Conservation (phyloP, 2,888 invertebrate species). For the Hirtodrosophila duncani region DNA sequence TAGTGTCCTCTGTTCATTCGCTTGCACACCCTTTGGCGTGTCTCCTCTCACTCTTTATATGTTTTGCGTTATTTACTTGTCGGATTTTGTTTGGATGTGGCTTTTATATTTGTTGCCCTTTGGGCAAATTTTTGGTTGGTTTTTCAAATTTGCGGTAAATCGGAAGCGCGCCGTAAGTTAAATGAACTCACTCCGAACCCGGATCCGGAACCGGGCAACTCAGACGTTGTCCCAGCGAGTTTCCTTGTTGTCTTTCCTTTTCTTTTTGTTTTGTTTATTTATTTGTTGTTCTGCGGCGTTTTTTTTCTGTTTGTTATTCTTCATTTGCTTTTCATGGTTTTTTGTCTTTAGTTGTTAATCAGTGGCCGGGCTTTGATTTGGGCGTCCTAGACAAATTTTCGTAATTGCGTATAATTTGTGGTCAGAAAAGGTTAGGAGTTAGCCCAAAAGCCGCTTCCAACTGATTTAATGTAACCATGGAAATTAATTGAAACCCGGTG, state of each 20-base stretch:
- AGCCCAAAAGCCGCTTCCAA: slow-evolving; percentile 11
- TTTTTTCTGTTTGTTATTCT: slow-evolving; percentile 25
- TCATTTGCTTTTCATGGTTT: slow-evolving; percentile 31
- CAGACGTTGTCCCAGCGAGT: slow-evolving; percentile 29
- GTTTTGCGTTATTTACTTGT: slow-evolving; percentile 50
- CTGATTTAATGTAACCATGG: neutral
- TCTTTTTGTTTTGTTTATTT: slow-evolving; percentile 55
- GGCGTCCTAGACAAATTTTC: slow-evolving; percentile 64
- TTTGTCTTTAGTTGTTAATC: slow-evolving; percentile 54
- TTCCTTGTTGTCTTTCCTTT: slow-evolving; percentile 53
- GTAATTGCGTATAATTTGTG: slow-evolving; percentile 72
- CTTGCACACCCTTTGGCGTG: slow-evolving; percentile 28
- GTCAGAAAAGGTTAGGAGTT: slow-evolving; percentile 32
- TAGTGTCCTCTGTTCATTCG: slow-evolving; percentile 6
- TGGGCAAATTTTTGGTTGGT: slow-evolving; percentile 65
- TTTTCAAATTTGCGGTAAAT: slow-evolving; percentile 71
- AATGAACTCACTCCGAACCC: slow-evolving; percentile 56
- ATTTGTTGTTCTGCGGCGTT: slow-evolving; percentile 47
- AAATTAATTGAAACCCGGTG: slow-evolving; percentile 26
- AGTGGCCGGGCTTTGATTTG: slow-evolving; percentile 48
- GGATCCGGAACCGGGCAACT: slow-evolving; percentile 7
- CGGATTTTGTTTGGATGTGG: slow-evolving; percentile 40
- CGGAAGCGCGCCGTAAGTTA: slow-evolving; percentile 71
- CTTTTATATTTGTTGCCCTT: slow-evolving; percentile 39
- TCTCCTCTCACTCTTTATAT: slow-evolving; percentile 6